phyloP scores from a whole-genome alignment of 2,888 invertebrate species.

The Polia nebulosa region DNA sequence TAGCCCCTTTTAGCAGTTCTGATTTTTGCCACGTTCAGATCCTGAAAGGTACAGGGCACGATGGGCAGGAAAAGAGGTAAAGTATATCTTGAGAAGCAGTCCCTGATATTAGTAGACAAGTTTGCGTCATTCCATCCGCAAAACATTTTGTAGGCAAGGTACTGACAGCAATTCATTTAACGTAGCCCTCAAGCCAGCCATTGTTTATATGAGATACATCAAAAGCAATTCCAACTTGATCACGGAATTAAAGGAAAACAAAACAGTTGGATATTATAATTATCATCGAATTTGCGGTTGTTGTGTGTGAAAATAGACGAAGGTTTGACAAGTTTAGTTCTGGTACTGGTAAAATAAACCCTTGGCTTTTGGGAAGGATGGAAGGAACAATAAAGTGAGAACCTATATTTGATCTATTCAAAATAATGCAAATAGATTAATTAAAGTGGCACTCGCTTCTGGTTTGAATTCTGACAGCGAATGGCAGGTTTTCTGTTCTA shows the following conservation, averaged over 20 bases:
- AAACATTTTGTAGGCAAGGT: not conserved
- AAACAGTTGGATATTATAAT: conserved; percentile 12
- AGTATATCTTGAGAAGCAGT: no score
- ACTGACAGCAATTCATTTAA: conserved; percentile 33
- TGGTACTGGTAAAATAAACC: not conserved
- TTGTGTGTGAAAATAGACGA: conserved; percentile 28
- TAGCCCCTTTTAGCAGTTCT: no score
- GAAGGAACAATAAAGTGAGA: not conserved
- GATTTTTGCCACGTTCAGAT: not conserved
- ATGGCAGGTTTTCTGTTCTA: not conserved
- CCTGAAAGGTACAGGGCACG: not conserved
- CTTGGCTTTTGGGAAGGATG: not conserved
- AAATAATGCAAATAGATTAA: no score
- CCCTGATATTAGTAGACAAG: not conserved
- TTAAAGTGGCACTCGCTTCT: no score
- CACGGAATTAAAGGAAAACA: conserved; percentile 43
- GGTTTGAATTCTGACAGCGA: not conserved
- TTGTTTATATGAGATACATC: conserved; percentile 49
- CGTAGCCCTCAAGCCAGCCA: conserved; percentile 4
- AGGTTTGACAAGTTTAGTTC: conserved; percentile 27
- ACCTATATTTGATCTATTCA: not conserved
- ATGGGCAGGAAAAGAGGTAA: not conserved
- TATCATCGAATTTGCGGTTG: conserved; percentile 22
- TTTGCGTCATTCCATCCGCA: not conserved
- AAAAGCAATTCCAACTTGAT: conserved; percentile 39